These are phyloP conservation scores for Drosophila elegans DNA, from an alignment of 1,140 invertebrate species.

Conservation along the genomic window DNA sequence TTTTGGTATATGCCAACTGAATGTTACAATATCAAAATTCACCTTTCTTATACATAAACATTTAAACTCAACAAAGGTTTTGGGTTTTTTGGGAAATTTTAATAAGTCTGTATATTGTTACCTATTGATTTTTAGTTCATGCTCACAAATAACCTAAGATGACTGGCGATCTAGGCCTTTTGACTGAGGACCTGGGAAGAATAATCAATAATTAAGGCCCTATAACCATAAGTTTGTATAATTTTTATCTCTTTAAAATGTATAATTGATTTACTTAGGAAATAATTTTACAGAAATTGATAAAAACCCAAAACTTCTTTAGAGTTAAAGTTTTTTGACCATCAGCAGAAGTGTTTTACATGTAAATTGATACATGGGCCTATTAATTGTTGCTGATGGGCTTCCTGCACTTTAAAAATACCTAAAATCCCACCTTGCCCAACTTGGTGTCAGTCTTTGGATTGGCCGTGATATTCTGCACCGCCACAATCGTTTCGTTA, in stretches of 20 bases:
- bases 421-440: slow-evolving; percentile 93
- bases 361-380: slow-evolving; percentile 3
- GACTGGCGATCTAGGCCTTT: background rate
- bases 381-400: background rate
- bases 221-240: background rate
- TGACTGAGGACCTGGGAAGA: background rate
- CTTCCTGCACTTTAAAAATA: background rate
- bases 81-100: background rate
- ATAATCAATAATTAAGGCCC: background rate
- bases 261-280: too few species aligned
- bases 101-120: background rate
- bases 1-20: background rate
- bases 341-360: too few species aligned
- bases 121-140: background rate
- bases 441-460: slow-evolving; percentile 98
- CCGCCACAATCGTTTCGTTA: slow-evolving; percentile 96
- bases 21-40: background rate
- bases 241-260: too few species aligned
- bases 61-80: background rate
- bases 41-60: background rate
- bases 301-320: too few species aligned
- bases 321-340: too few species aligned
- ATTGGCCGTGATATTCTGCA: slow-evolving; percentile 97
- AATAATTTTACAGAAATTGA: too few species aligned
- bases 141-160: background rate